Base-by-base conservation (phyloP, 2,113 vertebrate genomes). In the Petroica traversi region DNA sequence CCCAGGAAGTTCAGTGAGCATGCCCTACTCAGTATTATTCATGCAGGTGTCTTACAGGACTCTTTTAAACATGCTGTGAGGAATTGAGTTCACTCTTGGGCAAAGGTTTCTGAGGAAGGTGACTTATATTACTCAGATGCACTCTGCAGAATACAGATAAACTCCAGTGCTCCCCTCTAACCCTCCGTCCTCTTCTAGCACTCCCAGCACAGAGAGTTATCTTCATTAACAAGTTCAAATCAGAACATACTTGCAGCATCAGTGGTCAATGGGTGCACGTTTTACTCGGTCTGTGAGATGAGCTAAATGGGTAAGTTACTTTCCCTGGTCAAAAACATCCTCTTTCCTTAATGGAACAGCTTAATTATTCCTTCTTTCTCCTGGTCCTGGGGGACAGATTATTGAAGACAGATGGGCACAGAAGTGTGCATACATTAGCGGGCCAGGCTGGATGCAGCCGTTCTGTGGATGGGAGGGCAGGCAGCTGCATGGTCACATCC, bases 71-170 rank as follows among this genome's bases (percentile, higher is more conserved):
- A 88, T 33, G 24, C 85, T 87, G 80, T 3, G 13, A 93, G 93
- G 88, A 92, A 94, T 73, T 2, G 48, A 95, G 95, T 96, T 97
- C 93, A 95, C 59, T 96, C 85, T 91, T 94, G 95, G 93, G 89
- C 94, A 95, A 94, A 96, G 89, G 95, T 97, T 97, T 95, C 91
- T 24, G 57, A 89, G 85, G 88, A 95, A 97, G 93, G 96, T 95
- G 95, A 96, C 88, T 95, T 89, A 94, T 95, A 95, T 96, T 96
- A 96, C 83, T 94, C 52, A 55, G 75, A 73, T 33, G 13, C 14
- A 52, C 67, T 92, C 91, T 83, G 71, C 79, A 94, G 97, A 96
- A 96, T 96, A 95, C 80, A 95, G 95, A 97, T 95, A 94, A 95
- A 96, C 85, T 80, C 87, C 61, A 68, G 63, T 51, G 51, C 45